Percentiles rank a stretch among this genome's conserved stretches.
Conservation (phyloP, 2,797 vertebrate genomes). For the Phrynocephalus guinanensis region DNA sequence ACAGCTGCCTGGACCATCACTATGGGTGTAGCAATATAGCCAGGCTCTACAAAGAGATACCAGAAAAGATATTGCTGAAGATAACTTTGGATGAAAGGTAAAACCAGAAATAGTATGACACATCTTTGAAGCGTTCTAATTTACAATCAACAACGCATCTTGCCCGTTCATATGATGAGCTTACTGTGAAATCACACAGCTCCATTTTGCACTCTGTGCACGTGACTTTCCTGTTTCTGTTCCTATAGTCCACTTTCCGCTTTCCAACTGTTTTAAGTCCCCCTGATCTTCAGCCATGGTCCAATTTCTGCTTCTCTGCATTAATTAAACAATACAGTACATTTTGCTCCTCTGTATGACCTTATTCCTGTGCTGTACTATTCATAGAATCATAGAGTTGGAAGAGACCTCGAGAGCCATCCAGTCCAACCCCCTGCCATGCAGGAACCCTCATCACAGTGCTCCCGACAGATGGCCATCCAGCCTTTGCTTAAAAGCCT, state of each 20-base stretch:
- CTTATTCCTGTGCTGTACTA: too few species aligned
- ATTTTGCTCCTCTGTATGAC: neutral
- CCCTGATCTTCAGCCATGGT: neutral
- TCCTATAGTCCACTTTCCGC: neutral
- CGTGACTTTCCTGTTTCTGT: neutral
- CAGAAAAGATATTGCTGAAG: neutral
- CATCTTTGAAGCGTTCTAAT: neutral
- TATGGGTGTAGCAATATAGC: constrained; percentile 90
- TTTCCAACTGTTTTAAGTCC: too few species aligned
- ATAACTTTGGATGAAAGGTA: neutral
- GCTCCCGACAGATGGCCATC: too few species aligned
- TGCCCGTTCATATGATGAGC: neutral
- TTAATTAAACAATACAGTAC: neutral
- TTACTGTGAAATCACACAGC: neutral
- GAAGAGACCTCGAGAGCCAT: too few species aligned
- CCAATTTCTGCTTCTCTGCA: too few species aligned
- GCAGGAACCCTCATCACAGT: too few species aligned
- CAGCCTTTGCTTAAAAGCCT: too few species aligned
- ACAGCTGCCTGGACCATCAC: constrained; percentile 93
- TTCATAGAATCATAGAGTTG: too few species aligned
- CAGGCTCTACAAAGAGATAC: constrained; percentile 80
- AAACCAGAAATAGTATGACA: neutral
- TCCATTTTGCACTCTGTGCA: neutral
- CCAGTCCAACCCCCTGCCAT: too few species aligned
- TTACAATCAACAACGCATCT: neutral